Evolutionary conservation across 2,113 vertebrate genomes (phyloP), one percentile per base, ranked within the genome.

Genomic region (Phylloscopus trochiloides): DNA sequence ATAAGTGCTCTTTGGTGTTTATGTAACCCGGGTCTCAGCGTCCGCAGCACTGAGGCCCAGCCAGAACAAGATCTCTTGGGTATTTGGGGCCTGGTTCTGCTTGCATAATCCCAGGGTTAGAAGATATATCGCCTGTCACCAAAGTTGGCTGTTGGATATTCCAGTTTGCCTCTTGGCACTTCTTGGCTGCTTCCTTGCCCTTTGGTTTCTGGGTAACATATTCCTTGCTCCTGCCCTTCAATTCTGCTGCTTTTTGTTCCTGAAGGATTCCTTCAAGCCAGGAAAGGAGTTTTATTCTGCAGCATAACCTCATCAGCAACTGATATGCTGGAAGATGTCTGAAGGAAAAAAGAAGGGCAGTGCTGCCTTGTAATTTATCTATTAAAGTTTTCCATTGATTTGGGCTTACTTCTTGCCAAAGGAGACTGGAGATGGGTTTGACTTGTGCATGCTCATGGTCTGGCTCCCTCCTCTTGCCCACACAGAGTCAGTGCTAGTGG

Each of bases 1-100:
- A 66, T 97, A 97, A 98, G 94, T 94, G 95, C 95, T 97, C 92
- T 86, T 95, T 90, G 86, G 90, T 92, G 87, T 97, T 98, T 97
- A 95, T 97, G 76, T 98, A 97, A 97, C 95, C 94, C 8, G 47
- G 75, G 87, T 93, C 88, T 95, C 88, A 12, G 92, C 17, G 10
- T 96, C 76, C 13, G 10, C 91, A 86, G 93, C 26, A 11, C 47
- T 94, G 96, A 97, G 91, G 79, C 95, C 75, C 10, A 2, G 79
- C 94, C 91, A 96, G 96, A 91, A 95, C 90, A 96, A 97, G 97
- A 97, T 96, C 96, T 96, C 95, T 94, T 93, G 88, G 85, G 77
- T 94, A 77, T 97, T 95, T 97, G 91, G 68, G 36, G 76, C 89
- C 79, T 88, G 92, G 81, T 93, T 92, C 95, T 92, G 82, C 88